Conservation (phyloP, 2,113 vertebrate species). For the Pontoporia blainvillei region DNA sequence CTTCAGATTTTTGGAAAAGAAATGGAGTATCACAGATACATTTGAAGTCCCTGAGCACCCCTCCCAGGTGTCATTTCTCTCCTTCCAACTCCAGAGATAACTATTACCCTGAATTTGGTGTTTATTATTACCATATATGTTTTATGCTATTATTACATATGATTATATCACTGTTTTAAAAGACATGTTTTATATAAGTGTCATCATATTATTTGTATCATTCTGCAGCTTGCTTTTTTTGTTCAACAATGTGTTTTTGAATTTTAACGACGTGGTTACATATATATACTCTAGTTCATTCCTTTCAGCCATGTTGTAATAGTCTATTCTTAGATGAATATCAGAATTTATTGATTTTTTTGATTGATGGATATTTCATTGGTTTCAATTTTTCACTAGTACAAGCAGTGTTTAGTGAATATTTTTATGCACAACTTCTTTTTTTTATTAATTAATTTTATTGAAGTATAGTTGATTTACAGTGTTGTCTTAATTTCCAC, state of each 20-base stretch:
- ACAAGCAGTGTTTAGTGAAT: neutral
- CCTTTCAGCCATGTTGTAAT: neutral
- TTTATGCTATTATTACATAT: neutral
- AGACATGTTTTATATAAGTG: neutral
- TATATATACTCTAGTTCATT: neutral
- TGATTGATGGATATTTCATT: neutral
- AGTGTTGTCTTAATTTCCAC: neutral
- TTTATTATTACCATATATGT: neutral
- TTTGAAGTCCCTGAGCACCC: neutral
- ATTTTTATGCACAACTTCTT: neutral
- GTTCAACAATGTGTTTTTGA: neutral
- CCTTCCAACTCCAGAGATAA: neutral
- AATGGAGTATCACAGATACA: neutral
- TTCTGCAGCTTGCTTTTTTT: neutral
- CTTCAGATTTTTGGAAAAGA: neutral
- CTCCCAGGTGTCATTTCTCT: neutral
- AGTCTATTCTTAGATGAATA: neutral
- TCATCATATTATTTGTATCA: neutral
- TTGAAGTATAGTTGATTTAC: neutral
- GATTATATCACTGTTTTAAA: neutral
- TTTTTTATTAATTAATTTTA: neutral
- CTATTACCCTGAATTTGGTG: neutral
- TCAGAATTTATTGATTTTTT: constrained; percentile 7
- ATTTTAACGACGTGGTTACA: neutral
- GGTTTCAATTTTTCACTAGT: constrained; percentile 11